Base-by-base conservation (phyloP, 30 jellyfish, hydroid and myxozoan genomes). In the Phacellophora camtschatica region DNA sequence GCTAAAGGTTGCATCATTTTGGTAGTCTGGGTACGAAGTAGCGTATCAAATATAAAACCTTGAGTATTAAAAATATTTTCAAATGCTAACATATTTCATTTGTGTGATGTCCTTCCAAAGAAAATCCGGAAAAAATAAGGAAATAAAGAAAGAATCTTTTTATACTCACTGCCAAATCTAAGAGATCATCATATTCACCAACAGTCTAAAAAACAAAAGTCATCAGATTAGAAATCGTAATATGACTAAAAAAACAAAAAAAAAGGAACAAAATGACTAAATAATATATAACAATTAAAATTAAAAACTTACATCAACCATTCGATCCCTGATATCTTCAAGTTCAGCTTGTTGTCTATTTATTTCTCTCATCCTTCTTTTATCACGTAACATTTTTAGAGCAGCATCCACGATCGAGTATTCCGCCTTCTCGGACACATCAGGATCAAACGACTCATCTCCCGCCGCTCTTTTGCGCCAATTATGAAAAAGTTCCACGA, bases 291-390 rank as follows among this genome's bases (percentile, higher is more conserved):
- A 25, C 80, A 16, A 9, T 24, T 10, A 23, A 64, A 7, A 30
- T 23, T n/a, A 34, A n/a, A 58, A 8, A 30, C 85, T 42, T 71
- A 83, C 95, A 25, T 83, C 39, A 5, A 18, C 77, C 95, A 83
- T 83, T 37, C 95, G 42, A 62, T 83, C 82, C 50, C 71, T 70
- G 72, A 83, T 57, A 65, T 83, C 87, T 55, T 57, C 75, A 15
- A 83, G 34, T 30, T 83, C 86, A 4, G 77, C 95, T 6, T 87
- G 87, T n/a, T 69, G 58, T 43, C 41, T 55, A 34, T 66, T 59
- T 4, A 6, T 46, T 46, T 71, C 75, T 63, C 94, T 25, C 74
- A 53, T 18, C 63, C 63, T 22, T 30, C 82, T 78, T 70, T 70
- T 71, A 13, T 72, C 53, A 2, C 62, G 82, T 30, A 70, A 56